Evolutionary conservation across 2,797 vertebrate species (phyloP), one percentile per base, ranked within the genome.

Genomic region (Acanthopagrus latus): DNA sequence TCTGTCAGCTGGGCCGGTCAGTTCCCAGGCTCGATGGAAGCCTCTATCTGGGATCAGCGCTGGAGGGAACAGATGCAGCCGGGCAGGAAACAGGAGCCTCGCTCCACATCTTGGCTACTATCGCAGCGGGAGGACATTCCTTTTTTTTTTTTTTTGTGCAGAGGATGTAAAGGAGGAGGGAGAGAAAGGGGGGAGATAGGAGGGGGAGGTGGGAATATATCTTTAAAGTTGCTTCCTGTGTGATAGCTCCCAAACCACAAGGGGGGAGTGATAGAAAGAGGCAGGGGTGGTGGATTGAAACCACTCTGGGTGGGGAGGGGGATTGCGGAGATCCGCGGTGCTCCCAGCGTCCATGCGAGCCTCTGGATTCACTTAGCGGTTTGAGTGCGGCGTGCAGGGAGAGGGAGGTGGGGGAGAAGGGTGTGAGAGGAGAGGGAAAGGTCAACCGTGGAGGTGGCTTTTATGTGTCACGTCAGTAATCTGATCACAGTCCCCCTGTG

Each of bases 111-210:
- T 93, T 73, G 72, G 74, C 82, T 86, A 80, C 91, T 79, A 86
- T 92, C 93, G 7, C 92, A 93, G 94, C 76, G 5, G 94, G 94
- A 92, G 89, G 87, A 92, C 93, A 95, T 95, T 95, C 94, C 92
- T 89, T 82, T 27, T 27, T 27, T 27, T 27, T 27, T 76, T 86
- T 18, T n/a, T n/a, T 27, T 76, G 86, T 18, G 20, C 71, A 80
- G 87, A 89, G 88, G 89, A 86, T 86, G 90, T 77, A 81, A 87
- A 75, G 69, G 74, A 21, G 25, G 64, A 11, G 27, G 18, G 52
- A 50, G 20, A 51, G 47, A 67, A 20, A 17, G 10, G 8, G 20
- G 18, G 57, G 20, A 12, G 33, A 23, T 43, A 43, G 57, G 47
- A 55, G 43, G 54, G 82, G 75, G 58, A 78, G 82, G 76, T 71